Evolutionary conservation across 2,113 vertebrate species (phyloP).

Genomic region (Podilymbus podiceps): DNA sequence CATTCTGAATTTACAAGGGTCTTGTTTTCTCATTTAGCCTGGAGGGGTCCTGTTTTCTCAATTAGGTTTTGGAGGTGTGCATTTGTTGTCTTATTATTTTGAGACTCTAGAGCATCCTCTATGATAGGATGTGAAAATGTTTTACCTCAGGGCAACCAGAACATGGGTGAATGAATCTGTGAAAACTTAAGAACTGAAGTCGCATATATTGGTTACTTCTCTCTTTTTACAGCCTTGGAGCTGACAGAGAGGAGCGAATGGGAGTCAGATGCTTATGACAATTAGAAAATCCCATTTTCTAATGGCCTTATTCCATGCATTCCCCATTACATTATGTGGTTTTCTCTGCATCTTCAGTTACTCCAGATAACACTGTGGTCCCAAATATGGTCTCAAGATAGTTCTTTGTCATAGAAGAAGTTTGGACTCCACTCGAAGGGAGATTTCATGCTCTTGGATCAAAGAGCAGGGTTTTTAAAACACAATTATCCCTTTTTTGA

Average conservation of each 20-base stretch:
- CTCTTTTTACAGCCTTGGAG: not conserved
- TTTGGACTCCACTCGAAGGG: not conserved
- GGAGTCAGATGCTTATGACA: not conserved
- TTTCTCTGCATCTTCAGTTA: not conserved
- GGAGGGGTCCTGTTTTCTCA: not conserved
- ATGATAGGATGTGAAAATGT: not conserved
- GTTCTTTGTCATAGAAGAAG: not conserved
- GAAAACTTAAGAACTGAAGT: not conserved
- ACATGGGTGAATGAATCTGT: not conserved
- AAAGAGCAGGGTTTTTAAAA: not conserved
- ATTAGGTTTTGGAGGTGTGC: not conserved
- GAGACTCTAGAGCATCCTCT: not conserved
- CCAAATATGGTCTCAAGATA: not conserved
- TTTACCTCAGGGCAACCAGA: not conserved
- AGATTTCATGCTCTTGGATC: not conserved
- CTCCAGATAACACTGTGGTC: not conserved
- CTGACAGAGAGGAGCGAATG: not conserved
- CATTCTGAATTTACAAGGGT: not conserved
- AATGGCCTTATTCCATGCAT: accelerated
- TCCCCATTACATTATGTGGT: not conserved
- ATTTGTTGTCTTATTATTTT: not conserved
- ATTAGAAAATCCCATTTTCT: not conserved
- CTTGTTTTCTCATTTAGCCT: not conserved
- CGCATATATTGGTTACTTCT: not conserved
- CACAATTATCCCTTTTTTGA: not conserved